Base-by-base conservation (phyloP, 1,140 invertebrate genomes). In the Idris sp. region DNA sequence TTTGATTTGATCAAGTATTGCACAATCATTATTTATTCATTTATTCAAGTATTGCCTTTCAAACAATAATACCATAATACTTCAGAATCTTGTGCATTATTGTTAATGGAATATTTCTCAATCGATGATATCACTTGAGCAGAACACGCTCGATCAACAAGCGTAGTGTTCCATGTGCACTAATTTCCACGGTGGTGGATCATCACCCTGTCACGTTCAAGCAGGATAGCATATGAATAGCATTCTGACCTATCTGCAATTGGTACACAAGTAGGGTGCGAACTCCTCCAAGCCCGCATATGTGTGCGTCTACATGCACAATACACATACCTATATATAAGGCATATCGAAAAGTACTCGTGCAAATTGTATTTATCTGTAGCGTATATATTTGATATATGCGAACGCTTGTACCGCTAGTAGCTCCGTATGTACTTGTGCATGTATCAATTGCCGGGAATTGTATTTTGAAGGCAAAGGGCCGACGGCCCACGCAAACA, bases 61-160 rank as follows among this genome's bases (percentile, higher is more conserved):
- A n/a, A n/a, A n/a, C n/a, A n/a, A n/a, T n/a, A n/a, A n/a, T n/a
- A n/a, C n/a, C n/a, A n/a, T n/a, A n/a, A n/a, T n/a, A n/a, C n/a
- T n/a, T n/a, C n/a, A n/a, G n/a, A n/a, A n/a, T n/a, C n/a, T n/a
- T n/a, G n/a, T n/a, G n/a, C n/a, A n/a, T n/a, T 13, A 35, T 13
- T 35, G 31, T 7, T 9, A 14, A 35, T 99, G 97, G 18, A 99
- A 97, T 80, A 97, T 97, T 97, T 10, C 13, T 16, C 11, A 36
- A 36, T 48, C 49, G 6, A 14, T n/a, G 16, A 46, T 8, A n/a
- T 40, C 44, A 46, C 58, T 74, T 30, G 22, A 46, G 18, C 9
- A 26, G 2, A 67, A 35, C 15, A 68, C 56, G 68, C 67, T 76
- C 68, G 56, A 72, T 68, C 68, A 59, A 76, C 67, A 62, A 68